Percentiles rank a stretch among this genome's conserved stretches.
Evolutionary conservation across 1,140 invertebrate genomes (phyloP).

Genomic region (Vollenhovia emeryi): DNA sequence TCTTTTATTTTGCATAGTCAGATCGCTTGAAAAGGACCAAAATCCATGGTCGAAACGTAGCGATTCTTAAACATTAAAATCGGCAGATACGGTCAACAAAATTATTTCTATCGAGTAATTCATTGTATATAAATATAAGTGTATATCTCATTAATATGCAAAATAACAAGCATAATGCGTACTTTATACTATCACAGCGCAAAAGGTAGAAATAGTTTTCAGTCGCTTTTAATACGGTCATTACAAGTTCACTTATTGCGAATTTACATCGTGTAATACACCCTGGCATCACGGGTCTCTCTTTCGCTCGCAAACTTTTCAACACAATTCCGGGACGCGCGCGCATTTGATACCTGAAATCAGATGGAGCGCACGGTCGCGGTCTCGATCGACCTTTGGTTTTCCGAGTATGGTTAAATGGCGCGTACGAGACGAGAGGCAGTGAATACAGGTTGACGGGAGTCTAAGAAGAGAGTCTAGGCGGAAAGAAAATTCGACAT

Average conservation of each 20-base stretch:
- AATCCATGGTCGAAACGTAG: no score
- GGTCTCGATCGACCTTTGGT: constrained; percentile 7
- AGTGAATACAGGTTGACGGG: background rate
- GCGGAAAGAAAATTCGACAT: background rate
- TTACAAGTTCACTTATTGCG: background rate
- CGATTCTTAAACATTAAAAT: no score
- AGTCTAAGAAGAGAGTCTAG: background rate
- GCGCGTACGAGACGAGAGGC: background rate
- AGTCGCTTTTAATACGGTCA: background rate
- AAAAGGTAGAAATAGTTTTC: background rate
- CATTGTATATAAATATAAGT: background rate
- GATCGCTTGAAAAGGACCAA: no score
- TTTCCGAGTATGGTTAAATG: constrained; percentile 24
- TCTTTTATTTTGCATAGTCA: no score
- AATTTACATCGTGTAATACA: constrained; percentile 6
- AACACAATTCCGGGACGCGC: background rate
- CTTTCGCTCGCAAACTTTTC: constrained; percentile 1
- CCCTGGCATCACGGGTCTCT: background rate
- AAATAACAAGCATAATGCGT: background rate
- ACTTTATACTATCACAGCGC: background rate
- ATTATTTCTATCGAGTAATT: background rate
- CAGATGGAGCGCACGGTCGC: background rate
- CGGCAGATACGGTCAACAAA: no score
- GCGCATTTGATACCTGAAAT: no score
- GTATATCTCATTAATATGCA: no score